Evolutionary conservation across 2,797 vertebrate genomes (phyloP), one percentile per base, ranked within the genome.

Genomic region (Gymnothorax reevesii): DNA sequence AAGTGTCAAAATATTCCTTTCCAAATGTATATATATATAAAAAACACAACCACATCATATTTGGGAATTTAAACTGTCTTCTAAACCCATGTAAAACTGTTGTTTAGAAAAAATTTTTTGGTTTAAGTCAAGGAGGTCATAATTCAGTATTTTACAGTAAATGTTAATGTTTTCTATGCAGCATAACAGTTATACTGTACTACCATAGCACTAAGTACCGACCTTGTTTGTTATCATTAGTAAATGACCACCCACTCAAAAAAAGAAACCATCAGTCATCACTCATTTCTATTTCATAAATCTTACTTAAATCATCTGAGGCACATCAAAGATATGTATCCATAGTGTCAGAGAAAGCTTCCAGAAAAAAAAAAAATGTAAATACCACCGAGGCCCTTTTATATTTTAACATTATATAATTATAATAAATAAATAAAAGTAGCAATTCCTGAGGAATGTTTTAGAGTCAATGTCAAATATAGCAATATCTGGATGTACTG

Each of bases 311-410:
- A 77, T 52, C 27, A 80, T 20, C 12, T 80, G 77, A 80, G 77
- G 77, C 77, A 80, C 77, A 80, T 52, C 77, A 80, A 22, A 80
- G 77, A 80, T 80, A 52, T 80, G 77, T 80, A 80, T 80, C 15
- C 49, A 80, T 22, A 80, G 52, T 80, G 77, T 54, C 77, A 80
- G 77, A 33, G n/a, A 7, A 80, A n/a, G 17, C 13, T 80, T 55
- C 9, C 49, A 55, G 55, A 80, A 6, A 80, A 54, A 80, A 13
- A 6, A 54, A 42, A 42, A 1, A n/a, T n/a, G n/a, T 42, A 42
- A 55, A 2, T 75, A 42, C 13, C 12, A 33, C 42, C 4, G 20
- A 80, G 20, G 49, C 20, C 52, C 22, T 55, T 54, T 9, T 54
- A 22, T 80, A n/a, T 54, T 3, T n/a, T n/a, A n/a, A n/a, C n/a